A percentile compares a stretch with the other conserved stretches of the same genome.
phyloP scores from a whole-genome alignment of 2,113 vertebrate genomes.

The Elephas maximus region DNA sequence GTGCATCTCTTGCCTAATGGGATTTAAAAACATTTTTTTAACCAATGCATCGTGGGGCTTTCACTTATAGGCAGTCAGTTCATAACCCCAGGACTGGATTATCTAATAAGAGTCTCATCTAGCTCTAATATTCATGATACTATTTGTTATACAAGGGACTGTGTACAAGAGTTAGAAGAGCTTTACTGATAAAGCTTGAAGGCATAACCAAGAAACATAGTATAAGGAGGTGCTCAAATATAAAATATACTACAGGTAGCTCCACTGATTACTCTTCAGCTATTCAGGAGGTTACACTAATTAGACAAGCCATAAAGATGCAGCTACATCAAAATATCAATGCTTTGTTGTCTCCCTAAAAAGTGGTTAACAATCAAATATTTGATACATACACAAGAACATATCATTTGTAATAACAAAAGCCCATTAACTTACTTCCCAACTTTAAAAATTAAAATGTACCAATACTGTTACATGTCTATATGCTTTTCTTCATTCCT shows the following conservation, averaged over 20 bases:
- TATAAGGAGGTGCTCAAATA: background rate
- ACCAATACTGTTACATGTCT: background rate
- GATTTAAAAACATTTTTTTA: background rate
- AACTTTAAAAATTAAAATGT: background rate
- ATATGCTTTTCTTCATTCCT: background rate
- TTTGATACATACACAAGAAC: background rate
- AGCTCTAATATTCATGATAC: background rate
- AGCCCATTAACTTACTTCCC: background rate
- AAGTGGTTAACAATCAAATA: background rate
- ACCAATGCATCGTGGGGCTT: background rate
- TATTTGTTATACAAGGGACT: background rate
- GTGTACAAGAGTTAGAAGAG: conserved; percentile 3
- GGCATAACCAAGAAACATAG: background rate
- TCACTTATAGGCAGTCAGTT: background rate
- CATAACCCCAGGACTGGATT: background rate
- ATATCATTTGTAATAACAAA: background rate
- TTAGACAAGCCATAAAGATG: background rate
- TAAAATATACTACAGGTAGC: background rate
- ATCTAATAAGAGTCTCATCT: background rate
- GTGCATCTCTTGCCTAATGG: background rate
- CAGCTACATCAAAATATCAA: background rate
- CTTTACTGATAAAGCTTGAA: background rate
- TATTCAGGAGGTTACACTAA: background rate
- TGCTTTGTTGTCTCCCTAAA: conserved; percentile 3
- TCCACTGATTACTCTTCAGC: background rate